Base-by-base conservation (phyloP, 2,888 invertebrate genomes). In the Gymnoscelis rufifasciata region DNA sequence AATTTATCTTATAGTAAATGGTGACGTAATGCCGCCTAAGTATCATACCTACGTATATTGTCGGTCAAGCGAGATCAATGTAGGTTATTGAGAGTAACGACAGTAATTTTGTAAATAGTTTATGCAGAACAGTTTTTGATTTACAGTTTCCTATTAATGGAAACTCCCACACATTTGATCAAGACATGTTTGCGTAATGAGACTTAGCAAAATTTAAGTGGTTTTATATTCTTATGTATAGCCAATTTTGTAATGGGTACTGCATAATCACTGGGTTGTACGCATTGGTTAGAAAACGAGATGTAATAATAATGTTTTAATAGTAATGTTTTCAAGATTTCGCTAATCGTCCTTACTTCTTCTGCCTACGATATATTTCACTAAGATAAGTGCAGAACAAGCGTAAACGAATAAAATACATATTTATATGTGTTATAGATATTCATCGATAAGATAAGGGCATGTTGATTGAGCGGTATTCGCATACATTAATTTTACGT, bases 11-110 rank as follows among this genome's bases (percentile, higher is more conserved):
- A 45, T 56, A 51, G 53, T 52, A 47, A 54, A 52, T 47, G 49
- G 51, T 58, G 54, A 52, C 47, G 56, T 52, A 54, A 57, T 55
- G 28, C 38, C 27, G 43, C 48, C 41, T 47, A 52, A 48, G 43
- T 43, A 35, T 52, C 44, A 48, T 51, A 51, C 50, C 51, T 50
- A 55, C 53, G 45, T 51, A 44, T 45, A 29, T 48, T 47, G 10
- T 57, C 52, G 57, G 52, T 48, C 47, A 57, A 39, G 44, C 39
- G 10, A 35, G 19, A 35, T 30, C 23, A 57, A 66, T 38, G 26
- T 49, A 33, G 47, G 51, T 52, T 50, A 58, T 43, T 43, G 51
- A 52, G 62, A 56, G n/a, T 11, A 19, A 2, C 11, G 35, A 35
- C 35, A 35, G 11, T 35, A 19, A 11, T 23, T n/a, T n/a, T 35